These are phyloP conservation scores for Natator depressus DNA, from an alignment of 2,113 vertebrate genomes.

Conservation along the genomic window DNA sequence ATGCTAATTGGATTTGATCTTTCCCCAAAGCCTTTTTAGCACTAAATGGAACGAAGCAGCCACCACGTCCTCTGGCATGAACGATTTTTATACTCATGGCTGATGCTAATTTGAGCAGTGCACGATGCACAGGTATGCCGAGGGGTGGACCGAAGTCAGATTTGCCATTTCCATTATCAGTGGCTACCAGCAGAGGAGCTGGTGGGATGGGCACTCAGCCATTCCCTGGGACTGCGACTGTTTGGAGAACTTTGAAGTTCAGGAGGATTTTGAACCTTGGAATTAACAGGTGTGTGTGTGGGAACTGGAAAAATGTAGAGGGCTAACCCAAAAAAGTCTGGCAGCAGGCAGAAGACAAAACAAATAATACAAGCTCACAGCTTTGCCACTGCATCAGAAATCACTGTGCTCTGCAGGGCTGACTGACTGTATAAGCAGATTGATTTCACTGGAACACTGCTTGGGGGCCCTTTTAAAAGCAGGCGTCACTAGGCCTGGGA, in stretches of 20 bases:
- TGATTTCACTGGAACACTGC: neutral
- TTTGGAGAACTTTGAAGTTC: neutral
- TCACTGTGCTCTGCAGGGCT: neutral
- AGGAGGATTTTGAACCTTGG: neutral
- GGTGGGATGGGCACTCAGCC: neutral
- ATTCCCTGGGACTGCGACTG: neutral
- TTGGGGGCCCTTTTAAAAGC: neutral
- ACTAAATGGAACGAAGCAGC: accelerated
- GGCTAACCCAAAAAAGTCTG: neutral
- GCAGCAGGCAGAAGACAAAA: neutral
- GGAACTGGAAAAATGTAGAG: neutral
- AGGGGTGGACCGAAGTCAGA: neutral
- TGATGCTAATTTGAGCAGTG: neutral
- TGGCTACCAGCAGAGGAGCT: neutral
- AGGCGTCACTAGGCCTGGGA: neutral
- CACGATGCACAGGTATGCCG: too few relatives aligned
- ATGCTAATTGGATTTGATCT: neutral
- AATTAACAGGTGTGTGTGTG: neutral
- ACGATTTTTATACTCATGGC: neutral
- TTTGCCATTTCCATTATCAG: neutral
- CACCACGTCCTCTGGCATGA: neutral
- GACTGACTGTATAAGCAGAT: neutral
- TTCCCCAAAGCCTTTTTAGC: neutral
- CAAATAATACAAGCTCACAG: neutral
- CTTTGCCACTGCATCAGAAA: neutral